phyloP scores from a whole-genome alignment of 2,888 invertebrate genomes.

The Leptinotarsa haldemani region DNA sequence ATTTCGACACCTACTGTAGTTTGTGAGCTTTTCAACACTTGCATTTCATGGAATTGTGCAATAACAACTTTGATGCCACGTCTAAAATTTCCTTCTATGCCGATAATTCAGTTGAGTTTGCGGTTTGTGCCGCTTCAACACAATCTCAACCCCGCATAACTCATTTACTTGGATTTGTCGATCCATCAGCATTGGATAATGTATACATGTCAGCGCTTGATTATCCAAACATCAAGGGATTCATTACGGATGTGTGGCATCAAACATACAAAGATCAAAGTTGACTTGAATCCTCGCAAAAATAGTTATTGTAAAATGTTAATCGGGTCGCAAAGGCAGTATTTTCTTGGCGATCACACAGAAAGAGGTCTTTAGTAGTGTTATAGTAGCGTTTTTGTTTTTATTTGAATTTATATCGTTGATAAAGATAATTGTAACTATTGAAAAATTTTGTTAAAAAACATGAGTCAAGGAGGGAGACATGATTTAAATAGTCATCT shows the following conservation, averaged over 20 bases:
- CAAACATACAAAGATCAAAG: slow-evolving; percentile 15
- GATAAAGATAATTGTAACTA: slow-evolving; percentile 29
- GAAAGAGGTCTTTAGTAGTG: slow-evolving; percentile 13
- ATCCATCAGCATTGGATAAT: not conserved
- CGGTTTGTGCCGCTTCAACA: not conserved
- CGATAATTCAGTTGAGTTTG: not conserved
- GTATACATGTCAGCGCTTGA: not conserved
- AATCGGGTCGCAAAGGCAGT: slow-evolving; percentile 7
- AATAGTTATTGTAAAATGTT: slow-evolving; percentile 11
- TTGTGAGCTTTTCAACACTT: slow-evolving; percentile 28
- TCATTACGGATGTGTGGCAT: slow-evolving; percentile 9
- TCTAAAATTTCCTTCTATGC: not conserved
- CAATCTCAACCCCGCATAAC: not conserved
- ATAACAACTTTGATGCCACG: slow-evolving; percentile 31
- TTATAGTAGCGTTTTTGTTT: slow-evolving; percentile 16
- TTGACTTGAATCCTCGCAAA: slow-evolving; percentile 11
- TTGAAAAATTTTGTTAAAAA: slow-evolving; percentile 23
- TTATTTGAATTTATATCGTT: slow-evolving; percentile 14
- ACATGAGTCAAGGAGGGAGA: slow-evolving; percentile 33
- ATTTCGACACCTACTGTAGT: slow-evolving; percentile 31
- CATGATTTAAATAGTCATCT: slow-evolving; percentile 36
- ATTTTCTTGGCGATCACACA: slow-evolving; percentile 4
- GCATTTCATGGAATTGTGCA: slow-evolving; percentile 34
- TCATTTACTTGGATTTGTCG: slow-evolving; percentile 6
- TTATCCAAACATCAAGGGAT: slow-evolving; percentile 15